Conservation (phyloP, 2,888 invertebrate genomes). For the Rhagonycha lutea region DNA sequence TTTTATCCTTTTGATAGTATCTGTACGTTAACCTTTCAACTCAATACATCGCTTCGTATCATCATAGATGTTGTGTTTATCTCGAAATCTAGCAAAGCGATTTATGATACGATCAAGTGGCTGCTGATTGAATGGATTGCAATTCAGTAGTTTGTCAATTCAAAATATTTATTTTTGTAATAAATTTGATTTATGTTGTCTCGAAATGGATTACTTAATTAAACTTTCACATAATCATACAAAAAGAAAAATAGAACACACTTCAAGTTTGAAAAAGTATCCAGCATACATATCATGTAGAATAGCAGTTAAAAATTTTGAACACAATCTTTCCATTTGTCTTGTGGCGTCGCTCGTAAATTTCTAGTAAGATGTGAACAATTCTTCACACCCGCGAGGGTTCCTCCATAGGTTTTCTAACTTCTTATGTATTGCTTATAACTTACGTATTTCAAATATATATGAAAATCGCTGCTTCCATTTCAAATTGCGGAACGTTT, state of each 20-base stretch:
- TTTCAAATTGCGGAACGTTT: not conserved
- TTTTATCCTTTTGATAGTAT: constrained; percentile 25
- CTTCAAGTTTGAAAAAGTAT: constrained; percentile 11
- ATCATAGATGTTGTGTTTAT: constrained; percentile 28
- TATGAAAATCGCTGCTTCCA: not conserved
- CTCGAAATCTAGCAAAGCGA: constrained; percentile 23
- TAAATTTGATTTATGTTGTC: constrained; percentile 12
- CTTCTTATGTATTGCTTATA: constrained; percentile 29
- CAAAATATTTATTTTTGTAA: constrained; percentile 6
- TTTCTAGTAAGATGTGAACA: constrained; percentile 69
- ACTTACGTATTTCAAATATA: constrained; percentile 12
- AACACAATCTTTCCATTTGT: constrained; percentile 80
- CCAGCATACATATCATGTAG: constrained; percentile 40
- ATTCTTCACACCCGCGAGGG: constrained; percentile 43
- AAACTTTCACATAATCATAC: not conserved
- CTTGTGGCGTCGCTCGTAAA: constrained; percentile 76
- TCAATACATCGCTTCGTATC: constrained; percentile 31
- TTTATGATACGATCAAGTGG: constrained; percentile 28
- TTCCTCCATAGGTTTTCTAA: constrained; percentile 23
- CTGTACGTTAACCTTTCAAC: constrained; percentile 29
- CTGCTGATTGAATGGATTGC: constrained; percentile 25
- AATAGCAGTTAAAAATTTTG: constrained; percentile 81
- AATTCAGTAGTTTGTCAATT: constrained; percentile 11
- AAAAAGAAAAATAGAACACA: constrained; percentile 8
- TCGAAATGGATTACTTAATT: not conserved